Evolutionary conservation across 2,888 invertebrate genomes (phyloP), one percentile per base, ranked within the genome.

Genomic region (Azorinus chamasolen): DNA sequence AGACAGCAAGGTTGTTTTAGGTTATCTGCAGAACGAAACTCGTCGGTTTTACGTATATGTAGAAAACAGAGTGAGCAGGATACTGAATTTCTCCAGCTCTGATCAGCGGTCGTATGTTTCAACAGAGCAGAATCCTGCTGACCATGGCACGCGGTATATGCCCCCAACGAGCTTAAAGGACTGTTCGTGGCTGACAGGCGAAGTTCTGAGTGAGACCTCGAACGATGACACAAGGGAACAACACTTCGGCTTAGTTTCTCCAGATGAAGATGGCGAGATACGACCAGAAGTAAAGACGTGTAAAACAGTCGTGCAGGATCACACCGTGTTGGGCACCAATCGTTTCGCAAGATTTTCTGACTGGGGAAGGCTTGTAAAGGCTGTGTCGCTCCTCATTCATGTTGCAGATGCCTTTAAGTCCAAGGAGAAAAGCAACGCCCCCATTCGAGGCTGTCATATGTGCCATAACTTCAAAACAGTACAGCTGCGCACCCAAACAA

Each of bases 41-140:
- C 24, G 53, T 27, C 3, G 53, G 16, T 53, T 53, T 18, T 53
- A 25, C 18, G 27, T 14, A 20, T 53, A 53, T 16, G 53, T 53
- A 2, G 4, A n/a, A 2, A 53, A 53, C 27, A 3, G 53, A 12
- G 53, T 27, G 4, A 2, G 8, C 12, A 16, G 12, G 20, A 54
- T 54, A 4, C 10, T 14, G 16, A n/a, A 18, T n/a, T 4, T 5
- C 20, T 32, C n/a, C 5, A 18, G 37, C 16, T 37, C 54, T 20
- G 16, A 14, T 5, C 54, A 54, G 37, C 37, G 54, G 54, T 32
- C 2, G 5, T 54, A 54, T 18, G 18, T 54, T 10, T 12, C 16
- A 5, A 32, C 37, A 14, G 8, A 5, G 20, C 10, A 27, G n/a
- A 54, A 54, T 18, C 54, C 54, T 12, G 54, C 54, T 2, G 54